Evolutionary conservation across 1,140 invertebrate genomes (phyloP).

Genomic region (Proales similis): DNA sequence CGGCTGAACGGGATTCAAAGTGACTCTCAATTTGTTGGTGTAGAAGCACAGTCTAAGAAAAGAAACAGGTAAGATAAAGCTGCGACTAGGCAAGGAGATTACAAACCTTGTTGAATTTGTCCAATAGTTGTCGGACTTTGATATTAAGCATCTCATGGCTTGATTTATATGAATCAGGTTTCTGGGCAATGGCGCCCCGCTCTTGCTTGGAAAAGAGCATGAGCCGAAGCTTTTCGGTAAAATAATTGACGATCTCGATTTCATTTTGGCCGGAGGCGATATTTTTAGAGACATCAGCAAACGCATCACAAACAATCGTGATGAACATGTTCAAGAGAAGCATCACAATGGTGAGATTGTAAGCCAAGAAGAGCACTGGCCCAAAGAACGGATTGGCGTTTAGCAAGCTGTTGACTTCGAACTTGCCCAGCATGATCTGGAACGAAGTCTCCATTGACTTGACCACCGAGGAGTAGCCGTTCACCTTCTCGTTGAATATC

Average conservation of each 20-base stretch:
- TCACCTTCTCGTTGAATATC: neutral
- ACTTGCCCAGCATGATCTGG: constrained; percentile 30
- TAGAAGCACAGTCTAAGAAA: no score
- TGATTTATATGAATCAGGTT: no score
- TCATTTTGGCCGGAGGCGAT: constrained; percentile 4
- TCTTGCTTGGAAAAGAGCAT: no score
- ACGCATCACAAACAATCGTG: constrained; percentile 31
- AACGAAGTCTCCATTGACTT: neutral
- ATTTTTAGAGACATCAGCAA: neutral
- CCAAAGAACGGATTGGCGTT: neutral
- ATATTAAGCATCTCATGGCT: no score
- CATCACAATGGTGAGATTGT: constrained; percentile 8
- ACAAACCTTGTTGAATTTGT: no score
- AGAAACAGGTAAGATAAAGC: no score
- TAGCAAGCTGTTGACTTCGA: neutral
- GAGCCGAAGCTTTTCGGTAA: constrained; percentile 7
- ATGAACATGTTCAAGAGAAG: constrained; percentile 9
- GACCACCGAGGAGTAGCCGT: neutral
- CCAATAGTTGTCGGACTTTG: no score
- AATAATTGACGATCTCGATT: constrained; percentile 17
- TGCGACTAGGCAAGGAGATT: no score
- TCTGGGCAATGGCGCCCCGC: no score
- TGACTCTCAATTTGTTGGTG: no score
- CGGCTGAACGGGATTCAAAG: no score
- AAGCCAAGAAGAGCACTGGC: constrained; percentile 4